Evolutionary conservation across 1,140 invertebrate genomes (phyloP), one percentile per base, ranked within the genome.

Genomic region (Drosophila suzukii): DNA sequence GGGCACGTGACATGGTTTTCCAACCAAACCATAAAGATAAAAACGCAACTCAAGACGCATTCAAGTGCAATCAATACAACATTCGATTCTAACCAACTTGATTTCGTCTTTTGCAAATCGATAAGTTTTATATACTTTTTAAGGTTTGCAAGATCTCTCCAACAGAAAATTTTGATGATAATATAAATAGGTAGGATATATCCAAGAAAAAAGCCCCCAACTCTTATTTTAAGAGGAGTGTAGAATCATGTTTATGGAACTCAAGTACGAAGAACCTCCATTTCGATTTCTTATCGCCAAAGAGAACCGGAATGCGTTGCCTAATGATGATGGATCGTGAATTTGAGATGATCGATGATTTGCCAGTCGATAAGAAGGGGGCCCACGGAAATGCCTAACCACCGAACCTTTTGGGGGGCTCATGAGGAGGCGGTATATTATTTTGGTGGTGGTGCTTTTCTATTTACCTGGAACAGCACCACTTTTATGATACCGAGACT

Each of bases 291-390:
- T 83, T 83, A 83, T 83, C 80, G 65, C 17, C 34, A 11, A 41
- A 24, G 36, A 41, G 24, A 67, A 51, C 34, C 46, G 8, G 77
- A 77, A 77, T 70, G 57, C 66, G 66, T 72, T 63, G 67, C 41
- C 80, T 88, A 88, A 88, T 88, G 84, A 88, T 88, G 84, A 88
- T 89, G 84, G 84, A 88, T 88, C 84, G 85, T 88, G 77, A 88
- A 81, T 89, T 84, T 78, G 84, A 89, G 84, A 89, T 88, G 84
- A 88, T 88, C 84, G 84, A 88, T 88, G 84, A 88, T 89, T 88
- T 78, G 79, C 73, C 41, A 60, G 43, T 7, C 62, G 80, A 89
- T 88, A 84, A 89, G 60, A 77, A 84, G 59, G 15, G 34, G n/a
- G 46, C 44, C 49, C 63, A 38, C 75, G 65, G 65, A 78, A 77